Evolutionary conservation across 2,113 vertebrate species (phyloP).

Genomic region (Turnix velox): DNA sequence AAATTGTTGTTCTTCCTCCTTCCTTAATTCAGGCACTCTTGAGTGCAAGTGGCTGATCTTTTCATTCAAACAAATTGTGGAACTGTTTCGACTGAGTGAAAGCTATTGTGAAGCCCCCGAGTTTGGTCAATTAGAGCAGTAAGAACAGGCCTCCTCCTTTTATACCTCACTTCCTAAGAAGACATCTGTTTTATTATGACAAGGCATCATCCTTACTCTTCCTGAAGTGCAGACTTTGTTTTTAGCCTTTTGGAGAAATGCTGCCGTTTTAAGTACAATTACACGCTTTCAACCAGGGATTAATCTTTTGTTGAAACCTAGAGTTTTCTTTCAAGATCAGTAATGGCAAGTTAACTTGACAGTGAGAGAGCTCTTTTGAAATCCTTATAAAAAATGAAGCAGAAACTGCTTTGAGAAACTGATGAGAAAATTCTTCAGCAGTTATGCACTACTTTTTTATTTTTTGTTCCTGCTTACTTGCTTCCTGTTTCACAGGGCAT

Average conservation of each 20-base stretch:
- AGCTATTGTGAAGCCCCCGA: neutral
- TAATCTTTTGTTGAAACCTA: neutral
- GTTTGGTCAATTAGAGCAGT: neutral
- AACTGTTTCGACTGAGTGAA: neutral
- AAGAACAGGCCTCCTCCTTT: neutral
- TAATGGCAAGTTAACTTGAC: neutral
- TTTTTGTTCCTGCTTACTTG: neutral
- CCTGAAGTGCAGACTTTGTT: neutral
- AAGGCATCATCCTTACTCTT: neutral
- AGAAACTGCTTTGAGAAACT: neutral
- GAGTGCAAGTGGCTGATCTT: neutral
- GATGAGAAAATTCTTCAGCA: neutral
- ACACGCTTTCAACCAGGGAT: neutral
- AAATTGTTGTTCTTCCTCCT: neutral
- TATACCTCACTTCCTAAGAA: neutral
- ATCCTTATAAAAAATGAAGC: neutral
- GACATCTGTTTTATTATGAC: neutral
- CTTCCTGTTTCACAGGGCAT: neutral
- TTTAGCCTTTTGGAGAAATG: neutral
- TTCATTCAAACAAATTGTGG: neutral
- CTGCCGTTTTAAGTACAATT: neutral
- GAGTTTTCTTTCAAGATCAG: neutral
- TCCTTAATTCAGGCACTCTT: neutral
- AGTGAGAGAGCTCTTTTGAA: neutral
- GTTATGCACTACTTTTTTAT: neutral